Base-by-base conservation (phyloP, 2,888 invertebrate species). In the Erebia palarica region DNA sequence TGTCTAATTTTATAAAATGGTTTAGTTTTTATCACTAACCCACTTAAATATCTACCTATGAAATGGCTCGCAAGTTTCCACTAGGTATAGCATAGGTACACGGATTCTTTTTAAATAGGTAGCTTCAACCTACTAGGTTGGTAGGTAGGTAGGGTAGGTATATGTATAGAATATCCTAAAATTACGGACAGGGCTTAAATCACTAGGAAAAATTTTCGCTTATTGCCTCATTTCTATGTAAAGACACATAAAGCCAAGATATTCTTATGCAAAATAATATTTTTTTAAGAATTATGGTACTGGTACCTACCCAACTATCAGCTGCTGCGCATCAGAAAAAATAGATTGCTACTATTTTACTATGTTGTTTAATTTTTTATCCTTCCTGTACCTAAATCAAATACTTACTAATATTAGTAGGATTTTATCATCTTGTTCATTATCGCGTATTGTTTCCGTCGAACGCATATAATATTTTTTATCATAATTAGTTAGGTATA, bases 391-490 rank as follows among this genome's bases (percentile, higher is more conserved):
- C 36, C 36, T 42, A n/a, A 44, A 60, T n/a, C 27, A 67, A 67
- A 59, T 49, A 51, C 18, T 55, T 49, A 51, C 18, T 55, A 27
- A 42, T 44, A 61, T 21, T 16, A 14, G 44, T 47, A 11, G 11
- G 11, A 9, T 44, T 44, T 44, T 44, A 11, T 44, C 53, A 68
- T 66, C 65, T 42, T 47, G 18, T 10, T 1, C 21, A 36, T 27
- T 67, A 67, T 67, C 61, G 63, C 42, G n/a, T 63, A 27, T 44
- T 55, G 59, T 49, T 74, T 72, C 74, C 74, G 74, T 67, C 59
- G 21, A 69, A 70, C 65, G 42, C 57, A 51, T 68, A 65, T 42
- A 36, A 42, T 69, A 3, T 27, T 21, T 57, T 58, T 64, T 64
- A 65, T 65, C 58, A 60, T 42, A 51, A 70, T 36, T 36, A 27